Evolutionary conservation across 2,797 vertebrate species (phyloP), one percentile per base, ranked within the genome.

Genomic region (Peromyscus attwateri): DNA sequence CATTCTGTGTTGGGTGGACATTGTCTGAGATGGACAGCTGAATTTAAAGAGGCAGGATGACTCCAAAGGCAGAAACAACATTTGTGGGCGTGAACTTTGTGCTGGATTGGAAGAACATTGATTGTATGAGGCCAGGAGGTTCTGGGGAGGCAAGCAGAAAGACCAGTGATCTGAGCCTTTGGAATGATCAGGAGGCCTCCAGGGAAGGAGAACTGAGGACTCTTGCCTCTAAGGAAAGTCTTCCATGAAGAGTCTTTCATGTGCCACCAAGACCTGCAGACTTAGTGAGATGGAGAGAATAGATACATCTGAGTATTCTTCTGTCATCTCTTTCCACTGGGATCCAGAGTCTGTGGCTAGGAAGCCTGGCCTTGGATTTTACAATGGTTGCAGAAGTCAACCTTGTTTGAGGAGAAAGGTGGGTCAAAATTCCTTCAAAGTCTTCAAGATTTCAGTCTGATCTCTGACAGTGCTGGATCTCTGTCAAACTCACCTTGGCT

Each of bases 1-100:
- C 4, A 23, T 37, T 95, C 92, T 89, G 16, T 88, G 6, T 97
- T 92, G 76, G n/a, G n/a, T 71, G 21, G 40, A 57, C n/a, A 83
- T 3, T 23, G 37, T 52, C 62, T 40, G n/a, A 85, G 27, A 84
- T 62, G 40, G 52, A 14, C 79, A 87, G n/a, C n/a, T 70, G 71
- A 70, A 55, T 75, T 81, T 89, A 55, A 81, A 97, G 76, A 89
- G 66, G 37, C 27, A 85, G 49, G n/a, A 70, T 94, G 71, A 73
- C 87, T 92, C 84, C 37, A 92, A 93, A 95, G 90, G 23, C 34
- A 83, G 66, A 66, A 76, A 55, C 43, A 73, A 29, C 13, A 19
- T 16, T 76, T 68, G 80, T 29, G 85, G 10, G 16, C 64, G 81
- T 37, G n/a, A 96, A 43, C 27, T 64, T 77, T 71, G 25, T 75